Evolutionary conservation across 2,888 invertebrate species (phyloP).

Genomic region (Argynnis bischoffii): DNA sequence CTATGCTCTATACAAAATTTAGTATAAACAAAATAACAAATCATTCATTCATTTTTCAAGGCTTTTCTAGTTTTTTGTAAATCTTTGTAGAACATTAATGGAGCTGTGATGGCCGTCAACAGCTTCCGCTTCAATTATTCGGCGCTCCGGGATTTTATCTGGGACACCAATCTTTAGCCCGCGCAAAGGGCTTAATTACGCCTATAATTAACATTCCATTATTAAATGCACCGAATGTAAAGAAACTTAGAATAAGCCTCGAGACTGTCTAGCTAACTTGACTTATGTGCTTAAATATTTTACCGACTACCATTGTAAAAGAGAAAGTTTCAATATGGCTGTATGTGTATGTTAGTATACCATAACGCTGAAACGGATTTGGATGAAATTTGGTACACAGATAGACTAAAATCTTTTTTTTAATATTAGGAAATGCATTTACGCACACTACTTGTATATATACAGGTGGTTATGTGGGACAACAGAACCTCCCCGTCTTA

Average conservation of each 20-base stretch:
- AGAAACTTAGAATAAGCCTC: neutral
- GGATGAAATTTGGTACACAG: too few relatives aligned
- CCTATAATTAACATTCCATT: constrained; percentile 21
- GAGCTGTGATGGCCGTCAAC: constrained; percentile 56
- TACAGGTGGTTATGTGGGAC: too few relatives aligned
- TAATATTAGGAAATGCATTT: too few relatives aligned
- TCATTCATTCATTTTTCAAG: neutral
- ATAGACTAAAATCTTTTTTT: too few relatives aligned
- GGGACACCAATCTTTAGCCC: constrained; percentile 27
- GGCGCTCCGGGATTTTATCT: constrained; percentile 44
- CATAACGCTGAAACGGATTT: too few relatives aligned
- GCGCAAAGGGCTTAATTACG: constrained; percentile 19
- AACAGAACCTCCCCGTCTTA: too few relatives aligned
- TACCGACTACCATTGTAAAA: too few relatives aligned
- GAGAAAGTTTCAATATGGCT: too few relatives aligned
- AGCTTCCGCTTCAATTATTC: constrained; percentile 63
- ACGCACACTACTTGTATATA: too few relatives aligned
- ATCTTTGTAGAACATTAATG: constrained; percentile 50
- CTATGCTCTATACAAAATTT: neutral
- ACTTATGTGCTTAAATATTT: too few relatives aligned
- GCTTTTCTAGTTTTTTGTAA: constrained; percentile 41
- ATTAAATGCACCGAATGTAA: constrained; percentile 16
- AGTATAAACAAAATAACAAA: neutral
- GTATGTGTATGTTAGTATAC: too few relatives aligned
- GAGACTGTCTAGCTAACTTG: neutral